These are phyloP conservation scores for Pseudochromis fuscus DNA, from an alignment of 2,797 vertebrate genomes.

Conservation along the genomic window DNA sequence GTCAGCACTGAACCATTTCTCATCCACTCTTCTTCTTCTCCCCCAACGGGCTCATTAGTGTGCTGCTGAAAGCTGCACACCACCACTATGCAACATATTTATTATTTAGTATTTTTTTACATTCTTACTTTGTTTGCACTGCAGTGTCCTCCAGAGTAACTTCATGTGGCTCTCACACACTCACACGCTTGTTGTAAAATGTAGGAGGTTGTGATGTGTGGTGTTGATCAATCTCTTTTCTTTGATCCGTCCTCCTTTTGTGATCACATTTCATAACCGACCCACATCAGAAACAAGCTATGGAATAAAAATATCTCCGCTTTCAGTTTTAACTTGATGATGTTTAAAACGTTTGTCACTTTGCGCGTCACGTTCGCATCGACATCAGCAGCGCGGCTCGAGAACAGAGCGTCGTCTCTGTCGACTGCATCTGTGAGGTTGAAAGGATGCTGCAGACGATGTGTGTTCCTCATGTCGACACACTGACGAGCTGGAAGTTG, in stretches of 20 bases:
- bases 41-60: slow-evolving; percentile 74
- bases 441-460: background rate
- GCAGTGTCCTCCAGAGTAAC: slow-evolving; percentile 1
- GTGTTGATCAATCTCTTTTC: too few species aligned
- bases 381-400: background rate
- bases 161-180: slow-evolving; percentile 4
- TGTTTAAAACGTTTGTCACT: slow-evolving; percentile 17
- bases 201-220: too few species aligned
- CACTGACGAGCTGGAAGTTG: background rate
- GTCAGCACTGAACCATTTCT: slow-evolving; percentile 60
- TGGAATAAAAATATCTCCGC: background rate
- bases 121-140: slow-evolving; percentile 26
- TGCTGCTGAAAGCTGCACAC: slow-evolving; percentile 50
- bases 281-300: background rate
- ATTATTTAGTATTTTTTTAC: slow-evolving; percentile 61
- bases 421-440: background rate
- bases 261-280: background rate
- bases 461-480: background rate
- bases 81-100: slow-evolving; percentile 57
- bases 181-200: background rate
- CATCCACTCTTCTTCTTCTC: slow-evolving; percentile 53
- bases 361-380: background rate
- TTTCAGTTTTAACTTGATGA: too few species aligned
- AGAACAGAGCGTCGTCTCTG: slow-evolving; percentile 4
- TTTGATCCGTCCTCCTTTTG: too few species aligned